Evolutionary conservation across 35 echinoderm and acorn worm species (phyloP), one percentile per base, ranked within the genome.

Genomic region (Stichopus chloronotus): DNA sequence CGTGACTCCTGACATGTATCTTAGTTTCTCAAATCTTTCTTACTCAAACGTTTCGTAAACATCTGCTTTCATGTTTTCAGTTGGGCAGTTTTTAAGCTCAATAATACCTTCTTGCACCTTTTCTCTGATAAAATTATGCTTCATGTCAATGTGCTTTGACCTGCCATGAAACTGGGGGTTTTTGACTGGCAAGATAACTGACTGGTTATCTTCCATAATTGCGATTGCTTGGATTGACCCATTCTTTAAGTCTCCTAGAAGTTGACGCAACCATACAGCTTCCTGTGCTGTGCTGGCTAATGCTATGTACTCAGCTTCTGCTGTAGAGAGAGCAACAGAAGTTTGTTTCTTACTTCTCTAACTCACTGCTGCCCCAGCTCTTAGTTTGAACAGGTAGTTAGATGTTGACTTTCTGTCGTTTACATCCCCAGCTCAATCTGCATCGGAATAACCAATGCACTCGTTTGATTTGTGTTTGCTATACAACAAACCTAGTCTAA

Each of bases 221-320:
- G 17, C 5, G 68, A 72, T 72, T 5, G 5, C 21, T 19, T 16
- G 9, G 10, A n/a, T 13, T 17, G 6, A 16, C 5, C 17, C 17
- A 3, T 16, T 17, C 6, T 72, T 5, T 19, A 72, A 72, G 68
- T 72, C 68, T 1, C 5, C 21, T 12, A 16, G 10, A 5, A 72
- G 16, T 11, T 19, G 9, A 6, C 17, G 9, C 10, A 90, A 53
- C 61, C 60, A 90, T 20, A 72, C 69, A 23, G 88, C 88, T 90
- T 90, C 88, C 21, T 90, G 60, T 7, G 69, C 88, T 55, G 88
- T 63, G 17, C 20, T 30, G 11, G 88, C 17, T 12, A 76, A 72
- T 72, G 88, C 88, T 17, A 72, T 25, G 52, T 90, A 90, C 69
- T 90, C 88, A 30, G 88, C 88, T 76, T 90, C 88, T 8, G 21